Conservation (phyloP, 2,113 vertebrate genomes). For the Grammomys surdaster region DNA sequence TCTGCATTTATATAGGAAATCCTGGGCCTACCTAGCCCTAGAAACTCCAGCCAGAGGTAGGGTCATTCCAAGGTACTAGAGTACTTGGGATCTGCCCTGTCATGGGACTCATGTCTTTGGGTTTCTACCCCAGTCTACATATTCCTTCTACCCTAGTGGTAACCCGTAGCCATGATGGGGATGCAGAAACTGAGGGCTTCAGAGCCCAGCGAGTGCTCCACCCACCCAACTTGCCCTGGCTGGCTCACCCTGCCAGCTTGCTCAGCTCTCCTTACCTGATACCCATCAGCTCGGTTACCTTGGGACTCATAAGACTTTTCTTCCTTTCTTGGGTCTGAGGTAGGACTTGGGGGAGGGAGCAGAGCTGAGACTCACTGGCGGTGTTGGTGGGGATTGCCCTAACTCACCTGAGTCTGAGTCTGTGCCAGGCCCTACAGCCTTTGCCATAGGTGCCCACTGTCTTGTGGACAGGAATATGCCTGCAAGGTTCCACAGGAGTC, state of each 20-base stretch:
- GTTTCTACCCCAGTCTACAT: neutral
- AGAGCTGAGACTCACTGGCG: neutral
- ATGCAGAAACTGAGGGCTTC: neutral
- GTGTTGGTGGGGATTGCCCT: neutral
- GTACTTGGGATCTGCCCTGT: neutral
- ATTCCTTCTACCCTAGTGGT: neutral
- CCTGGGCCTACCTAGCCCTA: neutral
- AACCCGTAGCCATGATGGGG: too few species aligned
- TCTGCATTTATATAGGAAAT: slow-evolving; percentile 9
- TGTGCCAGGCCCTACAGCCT: neutral
- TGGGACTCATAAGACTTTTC: slow-evolving; percentile 41
- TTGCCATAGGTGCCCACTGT: neutral
- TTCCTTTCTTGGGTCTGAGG: slow-evolving; percentile 50
- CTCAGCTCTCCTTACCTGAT: slow-evolving; percentile 71
- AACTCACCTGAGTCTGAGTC: neutral
- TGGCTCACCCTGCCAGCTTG: neutral
- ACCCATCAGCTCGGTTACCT: slow-evolving; percentile 61
- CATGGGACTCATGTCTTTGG: neutral
- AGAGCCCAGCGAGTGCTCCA: neutral
- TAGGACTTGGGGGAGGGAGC: neutral
- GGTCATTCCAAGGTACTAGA: too few species aligned
- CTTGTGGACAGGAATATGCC: neutral
- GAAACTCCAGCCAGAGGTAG: neutral
- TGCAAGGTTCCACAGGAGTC: neutral
- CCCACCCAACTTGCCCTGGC: neutral